Base-by-base conservation (phyloP, 2,113 vertebrate species). In the Entosphenus tridentatus region DNA sequence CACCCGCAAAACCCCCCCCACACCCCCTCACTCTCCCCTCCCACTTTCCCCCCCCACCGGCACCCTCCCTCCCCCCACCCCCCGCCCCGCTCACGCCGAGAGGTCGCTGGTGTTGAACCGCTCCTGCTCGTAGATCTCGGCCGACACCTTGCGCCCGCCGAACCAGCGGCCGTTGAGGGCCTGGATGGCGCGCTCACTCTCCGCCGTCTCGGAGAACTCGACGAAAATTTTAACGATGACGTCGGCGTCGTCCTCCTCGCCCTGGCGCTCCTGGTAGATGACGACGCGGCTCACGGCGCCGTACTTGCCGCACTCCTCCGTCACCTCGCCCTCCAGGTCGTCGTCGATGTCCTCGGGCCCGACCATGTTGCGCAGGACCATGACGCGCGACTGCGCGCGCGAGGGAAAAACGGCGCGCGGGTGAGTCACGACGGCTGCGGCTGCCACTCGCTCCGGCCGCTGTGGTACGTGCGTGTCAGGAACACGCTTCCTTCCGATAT, bases 261-360 rank as follows among this genome's bases (percentile, higher is more conserved):
- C 59, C 59, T 65, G 59, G 59, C 59, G 59, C 10, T 65, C 59
- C 59, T 65, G 59, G 59, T 65, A 65, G 59, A 65, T 65, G 59
- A 65, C 59, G 18, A 65, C 59, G 18, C 59, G 59, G n/a, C 10
- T 65, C 59, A 65, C 59, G 10, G 59, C 59, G 8, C 59, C 59
- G 18, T 65, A 65, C 59, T 65, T 65, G 14, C 59, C 59, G 18
- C 59, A 65, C 2, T 65, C 59, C 59, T 65, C 59, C 18, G 59
- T 65, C n/a, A 65, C 59, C 18, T 65, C 59, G n/a, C 59, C 59
- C 10, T 65, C 59, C n/a, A 65, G 59, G 18, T 65, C 59, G 59
- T 65, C 59, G 18, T 65, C 59, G 10, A 65, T 65, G 59, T 65
- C 59, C 8, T 65, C 59, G 10, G 59, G 59, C n/a, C 59, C 59